Evolutionary conservation across 53 echinoderm and acorn worm species (phyloP), one percentile per base, ranked within the genome.

Genomic region (Henricia sp.): DNA sequence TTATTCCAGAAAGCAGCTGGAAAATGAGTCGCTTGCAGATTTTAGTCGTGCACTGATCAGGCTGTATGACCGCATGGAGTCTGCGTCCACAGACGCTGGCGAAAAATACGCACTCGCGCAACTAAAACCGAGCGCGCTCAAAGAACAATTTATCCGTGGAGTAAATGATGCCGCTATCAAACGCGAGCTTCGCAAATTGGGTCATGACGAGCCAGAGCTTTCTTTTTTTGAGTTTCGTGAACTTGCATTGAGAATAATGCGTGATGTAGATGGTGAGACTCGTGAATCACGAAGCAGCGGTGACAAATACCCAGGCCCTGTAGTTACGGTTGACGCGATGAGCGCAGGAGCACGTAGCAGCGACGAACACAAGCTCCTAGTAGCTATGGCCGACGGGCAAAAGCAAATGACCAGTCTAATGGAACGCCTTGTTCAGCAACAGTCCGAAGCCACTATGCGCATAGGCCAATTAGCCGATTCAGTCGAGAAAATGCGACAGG

Each of bases 21-120:
- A 68, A n/a, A 26, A 30, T 3, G 55, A 83, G 24, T 69, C 24
- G 0, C 34, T 83, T 25, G 83, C 52, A 21, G 83, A 83, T 4
- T 83, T 52, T 10, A 83, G 83, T 24, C 43, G 70, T 27, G 68
- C 52, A 25, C 29, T 83, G 23, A 46, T 69, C 17, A 20, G 84
- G 32, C 62, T 83, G 0, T 69, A 83, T 39, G 84, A 83, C 20
- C 69, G 37, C 14, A 83, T 83, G 56, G 84, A 83, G 28, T 69
- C 70, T 1, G 64, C 68, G 0, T 65, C 66, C 0, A 52, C 50
- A 0, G 37, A 65, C 10, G 20, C 17, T 23, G 20, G 11, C 13
- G 66, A 82, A 14, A 44, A 30, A 37, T 4, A 24, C 1, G 84
- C 55, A 2, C 56, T 83, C 0, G 38, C 34, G 0, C 67, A 51